Base-by-base conservation (phyloP, 2,113 vertebrate genomes). In the Poeciliopsis occidentalis region DNA sequence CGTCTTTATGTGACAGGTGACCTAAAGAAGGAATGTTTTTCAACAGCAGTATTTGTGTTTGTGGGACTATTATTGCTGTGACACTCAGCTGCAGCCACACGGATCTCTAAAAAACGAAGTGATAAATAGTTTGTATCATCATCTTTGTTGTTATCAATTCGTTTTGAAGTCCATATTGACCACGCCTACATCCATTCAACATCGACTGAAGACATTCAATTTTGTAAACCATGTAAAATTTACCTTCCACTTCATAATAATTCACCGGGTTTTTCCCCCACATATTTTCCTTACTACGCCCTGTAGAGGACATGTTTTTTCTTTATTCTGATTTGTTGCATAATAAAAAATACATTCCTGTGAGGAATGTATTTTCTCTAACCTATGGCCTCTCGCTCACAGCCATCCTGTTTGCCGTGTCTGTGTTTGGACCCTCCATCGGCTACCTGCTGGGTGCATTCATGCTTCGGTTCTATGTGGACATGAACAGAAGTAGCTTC, bases 331-430 rank as follows among this genome's bases (percentile, higher is more conserved):
- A n/a, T 57, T 8, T 47, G 44, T 47, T 47, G 17, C 44, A 19
- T 47, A 5, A n/a, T n/a, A n/a, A n/a, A n/a, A n/a, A n/a, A n/a
- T n/a, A n/a, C 8, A n/a, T 32, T 8, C 17, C 26, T 67, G n/a
- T 44, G 3, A 27, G 47, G 64, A 32, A 8, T 19, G 2, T 12
- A 3, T 32, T 60, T 19, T 39, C 22, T 39, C 6, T 7, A 60
- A 24, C 17, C 44, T 30, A 1, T 62, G 31, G 75, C 60, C 80
- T 78, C 0, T 91, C 67, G 57, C 88, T 29, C 89, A 94, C 94
- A 99, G 98, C 97, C 78, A 96, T 99, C 81, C 93, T 99, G 68
- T 99, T 99, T 85, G 93, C 98, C 0, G 91, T 99, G 0, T 95
- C 97, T 0, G 96, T 99, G 13, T 97, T 98, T 0, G 98, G 98